These are phyloP conservation scores for Dynastes hyllus DNA, from an alignment of 2,888 invertebrate species.

Conservation along the genomic window DNA sequence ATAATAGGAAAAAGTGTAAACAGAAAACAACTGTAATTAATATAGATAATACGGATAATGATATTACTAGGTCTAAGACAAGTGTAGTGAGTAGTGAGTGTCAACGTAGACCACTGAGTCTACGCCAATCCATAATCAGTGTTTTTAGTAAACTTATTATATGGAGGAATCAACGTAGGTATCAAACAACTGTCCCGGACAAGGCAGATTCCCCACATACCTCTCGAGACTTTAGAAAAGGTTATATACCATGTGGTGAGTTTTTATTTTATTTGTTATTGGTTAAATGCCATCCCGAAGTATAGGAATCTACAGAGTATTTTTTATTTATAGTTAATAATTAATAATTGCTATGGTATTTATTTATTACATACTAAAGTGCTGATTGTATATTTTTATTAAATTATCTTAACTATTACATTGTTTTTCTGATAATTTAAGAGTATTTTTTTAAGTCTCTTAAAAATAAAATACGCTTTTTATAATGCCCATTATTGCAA, in stretches of 20 bases:
- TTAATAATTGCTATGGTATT: background rate
- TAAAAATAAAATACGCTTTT: no score
- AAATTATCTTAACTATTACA: no score
- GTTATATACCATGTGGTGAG: slow-evolving; percentile 69
- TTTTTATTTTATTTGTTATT: slow-evolving; percentile 44
- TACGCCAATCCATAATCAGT: slow-evolving; percentile 78
- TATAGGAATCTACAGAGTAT: background rate
- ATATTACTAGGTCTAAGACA: slow-evolving; percentile 66
- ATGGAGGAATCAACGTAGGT: slow-evolving; percentile 73
- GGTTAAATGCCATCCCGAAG: background rate
- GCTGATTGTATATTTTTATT: no score
- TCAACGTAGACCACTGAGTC: slow-evolving; percentile 69
- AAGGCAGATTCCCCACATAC: slow-evolving; percentile 68
- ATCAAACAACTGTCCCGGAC: slow-evolving; percentile 67
- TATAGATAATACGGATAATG: slow-evolving; percentile 63
- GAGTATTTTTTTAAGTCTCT: no score
- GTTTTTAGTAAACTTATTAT: slow-evolving; percentile 68
- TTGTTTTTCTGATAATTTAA: no score
- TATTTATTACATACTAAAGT: background rate
- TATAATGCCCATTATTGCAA: no score
- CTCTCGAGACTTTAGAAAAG: slow-evolving; percentile 68
- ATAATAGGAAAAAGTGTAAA: slow-evolving; percentile 70
- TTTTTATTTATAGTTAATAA: no score
- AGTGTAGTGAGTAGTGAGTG: slow-evolving; percentile 65
- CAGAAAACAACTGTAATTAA: slow-evolving; percentile 63